A percentile compares a stretch with the other conserved stretches of the same genome.
phyloP scores from a whole-genome alignment of 2,797 vertebrate genomes.

The Astyanax mexicanus region DNA sequence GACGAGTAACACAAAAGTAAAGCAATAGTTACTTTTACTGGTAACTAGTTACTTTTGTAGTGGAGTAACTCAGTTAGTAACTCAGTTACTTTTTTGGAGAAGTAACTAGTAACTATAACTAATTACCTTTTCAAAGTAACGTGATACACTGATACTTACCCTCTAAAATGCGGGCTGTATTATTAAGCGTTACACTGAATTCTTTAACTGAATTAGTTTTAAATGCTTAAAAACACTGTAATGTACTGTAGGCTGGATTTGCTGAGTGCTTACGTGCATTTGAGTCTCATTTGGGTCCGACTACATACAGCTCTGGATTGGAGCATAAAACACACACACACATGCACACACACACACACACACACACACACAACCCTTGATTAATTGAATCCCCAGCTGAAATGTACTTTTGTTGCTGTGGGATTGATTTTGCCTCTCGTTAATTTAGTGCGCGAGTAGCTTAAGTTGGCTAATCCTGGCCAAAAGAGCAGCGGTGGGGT shows the following conservation, averaged over 20 bases:
- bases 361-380: slow-evolving; percentile 50
- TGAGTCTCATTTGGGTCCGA: neutral
- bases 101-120: too few relatives aligned
- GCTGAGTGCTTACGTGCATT: too few relatives aligned
- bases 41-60: too few relatives aligned
- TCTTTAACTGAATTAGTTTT: too few relatives aligned
- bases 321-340: slow-evolving; percentile 2
- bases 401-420: slow-evolving; percentile 58
- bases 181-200: too few relatives aligned
- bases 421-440: slow-evolving; percentile 68
- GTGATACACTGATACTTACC: too few relatives aligned
- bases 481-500: slow-evolving; percentile 10
- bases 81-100: too few relatives aligned
- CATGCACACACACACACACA: slow-evolving; percentile 7
- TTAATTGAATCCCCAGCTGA: slow-evolving; percentile 66
- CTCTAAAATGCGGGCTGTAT: too few relatives aligned
- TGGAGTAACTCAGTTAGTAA: too few relatives aligned
- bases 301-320: neutral
- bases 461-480: slow-evolving; percentile 51
- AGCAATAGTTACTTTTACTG: too few relatives aligned
- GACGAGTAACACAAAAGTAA: too few relatives aligned
- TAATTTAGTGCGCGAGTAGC: slow-evolving; percentile 62
- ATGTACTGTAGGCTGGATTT: neutral
- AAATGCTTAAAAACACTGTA: neutral
- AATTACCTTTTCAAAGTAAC: too few relatives aligned